Evolutionary conservation across 1,140 invertebrate genomes (phyloP).

Genomic region (Caenorhabditis tropicalis): DNA sequence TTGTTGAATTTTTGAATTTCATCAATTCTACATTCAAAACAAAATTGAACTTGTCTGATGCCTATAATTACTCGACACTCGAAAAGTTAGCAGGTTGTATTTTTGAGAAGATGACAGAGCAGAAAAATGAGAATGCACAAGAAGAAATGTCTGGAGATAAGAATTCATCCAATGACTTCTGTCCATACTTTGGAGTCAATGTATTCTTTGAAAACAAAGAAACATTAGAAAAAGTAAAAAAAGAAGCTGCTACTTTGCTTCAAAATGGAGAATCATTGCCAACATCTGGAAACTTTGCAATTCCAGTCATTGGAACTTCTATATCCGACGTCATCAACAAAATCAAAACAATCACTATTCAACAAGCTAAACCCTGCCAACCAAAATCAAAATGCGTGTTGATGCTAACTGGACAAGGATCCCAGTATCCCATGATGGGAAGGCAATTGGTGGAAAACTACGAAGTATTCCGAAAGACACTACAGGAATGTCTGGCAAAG

Average conservation of each 20-base stretch:
- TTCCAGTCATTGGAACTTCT: background rate
- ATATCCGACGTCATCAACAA: background rate
- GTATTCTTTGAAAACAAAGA: background rate
- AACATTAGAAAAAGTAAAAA: background rate
- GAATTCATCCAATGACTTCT: background rate
- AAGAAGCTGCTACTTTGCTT: background rate
- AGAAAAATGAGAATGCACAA: background rate
- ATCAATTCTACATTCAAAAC: background rate
- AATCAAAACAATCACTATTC: background rate
- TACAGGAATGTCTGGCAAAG: slow-evolving; percentile 24
- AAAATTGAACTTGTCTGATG: slow-evolving; percentile 11
- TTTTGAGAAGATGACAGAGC: background rate
- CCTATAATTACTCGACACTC: slow-evolving; percentile 23
- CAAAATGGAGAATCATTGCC: background rate
- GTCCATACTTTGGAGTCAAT: background rate
- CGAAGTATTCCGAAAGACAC: slow-evolving; percentile 33
- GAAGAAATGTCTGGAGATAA: background rate
- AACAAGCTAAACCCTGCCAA: background rate
- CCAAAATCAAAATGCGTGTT: slow-evolving; percentile 31
- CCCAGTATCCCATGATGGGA: slow-evolving; percentile 56
- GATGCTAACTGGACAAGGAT: slow-evolving; percentile 56
- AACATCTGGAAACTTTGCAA: background rate
- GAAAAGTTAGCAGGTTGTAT: background rate
- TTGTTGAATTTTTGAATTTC: background rate
- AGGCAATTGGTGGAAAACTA: slow-evolving; percentile 49